Evolutionary conservation across 1,140 invertebrate species (phyloP), one percentile per base, ranked within the genome.

Genomic region (Chlorops oryzae): DNA sequence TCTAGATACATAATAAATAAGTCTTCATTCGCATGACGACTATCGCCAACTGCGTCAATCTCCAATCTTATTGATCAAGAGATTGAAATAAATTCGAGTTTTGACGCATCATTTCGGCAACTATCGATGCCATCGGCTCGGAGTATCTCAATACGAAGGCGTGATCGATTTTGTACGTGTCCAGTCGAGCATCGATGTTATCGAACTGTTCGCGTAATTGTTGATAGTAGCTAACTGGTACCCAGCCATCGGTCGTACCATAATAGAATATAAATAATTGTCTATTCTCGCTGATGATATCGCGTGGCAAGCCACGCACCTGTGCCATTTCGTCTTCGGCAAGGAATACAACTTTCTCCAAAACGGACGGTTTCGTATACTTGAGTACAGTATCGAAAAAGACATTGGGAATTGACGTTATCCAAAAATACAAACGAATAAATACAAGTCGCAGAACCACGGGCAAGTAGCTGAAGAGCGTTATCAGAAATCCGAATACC

Each of bases 231-330:
- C 75, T 63, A 2, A 78, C 51, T 0, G 88, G 88, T 49, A 81
- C 81, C 90, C 90, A 93, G 1, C 77, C 75, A 67, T 92, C 90
- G 6, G 62, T 78, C 6, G 75, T 66, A 1, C 86, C 86, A 72
- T 90, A 92, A 64, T 89, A 90, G 22, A 90, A 78, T 56, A 80
- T 84, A 1, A 92, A 59, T 51, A 83, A 78, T 24, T 75, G 56
- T 24, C 78, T 63, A 61, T 83, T 72, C 37, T 79, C 68, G 7
- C 72, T 57, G 25, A 83, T 70, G 37, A 76, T 54, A 17, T 77
- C 64, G n/a, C 75, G 61, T 53, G 87, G 79, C 15, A 84, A 56
- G 32, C 82, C 77, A 39, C 73, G 74, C 0, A 87, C 77, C 32
- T 64, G 52, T 7, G 75, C 61, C 77, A 86, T 80, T 72, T 87